Base-by-base conservation (phyloP, 2,113 vertebrate species). In the Siphamia tubifer region DNA sequence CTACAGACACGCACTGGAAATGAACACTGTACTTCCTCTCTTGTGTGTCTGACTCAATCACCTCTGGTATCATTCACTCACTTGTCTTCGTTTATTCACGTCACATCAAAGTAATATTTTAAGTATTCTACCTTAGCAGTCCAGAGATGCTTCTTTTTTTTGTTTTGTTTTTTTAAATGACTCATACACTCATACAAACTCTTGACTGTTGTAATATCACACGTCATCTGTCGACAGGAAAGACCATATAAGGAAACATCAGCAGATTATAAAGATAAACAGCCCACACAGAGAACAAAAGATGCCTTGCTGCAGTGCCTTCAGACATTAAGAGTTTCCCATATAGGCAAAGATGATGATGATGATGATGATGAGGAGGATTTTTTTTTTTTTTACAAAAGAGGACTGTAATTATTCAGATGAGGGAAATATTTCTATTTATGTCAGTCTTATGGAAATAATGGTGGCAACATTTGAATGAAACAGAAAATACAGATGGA, bases 211-310 rank as follows among this genome's bases (percentile, higher is more conserved):
- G n/a, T 82, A 83, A 87, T 24, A 53, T 87, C 13, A 88, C 38
- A 44, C 36, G 2, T 32, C 79, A 66, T 77, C 8, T 84, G 82
- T 82, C 47, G 85, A 74, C 85, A 92, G 91, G 91, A 94, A 93
- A 88, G 68, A 65, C 61, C 81, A 88, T 90, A 93, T 82, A 79
- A 74, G 82, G 58, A 78, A 72, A 82, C 24, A n/a, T 51, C 71
- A 47, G 57, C 34, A 51, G 65, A 78, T 64, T 42, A 44, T 74
- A 39, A 51, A 13, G 77, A 83, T 75, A 62, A 60, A 24, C 77
- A 53, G 35, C 74, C 74, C 49, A 76, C 83, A 58, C 76, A 54
- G 35, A 69, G 48, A 73, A 53, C 23, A 52, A 58, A 68, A 62
- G 27, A 54, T 13, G 35, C 15, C 1, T 34, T 1, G 36, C 47